These are phyloP conservation scores for Dryocosmus kuriphilus DNA, from an alignment of 2,888 invertebrate species.

Conservation along the genomic window DNA sequence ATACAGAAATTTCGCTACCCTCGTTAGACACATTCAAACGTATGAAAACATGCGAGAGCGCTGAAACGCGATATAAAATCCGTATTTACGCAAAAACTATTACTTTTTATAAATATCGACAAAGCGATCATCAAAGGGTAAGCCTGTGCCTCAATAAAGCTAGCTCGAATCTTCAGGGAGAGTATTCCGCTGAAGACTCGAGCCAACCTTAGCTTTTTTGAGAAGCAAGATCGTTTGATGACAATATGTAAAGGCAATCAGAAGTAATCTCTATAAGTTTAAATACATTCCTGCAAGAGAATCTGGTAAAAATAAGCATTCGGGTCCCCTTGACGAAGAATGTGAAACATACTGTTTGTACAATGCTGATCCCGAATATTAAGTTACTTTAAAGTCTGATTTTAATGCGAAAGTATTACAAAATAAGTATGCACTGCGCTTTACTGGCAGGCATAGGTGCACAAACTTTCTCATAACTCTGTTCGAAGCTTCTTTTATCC, in stretches of 20 bases:
- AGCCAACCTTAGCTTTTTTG: constrained; percentile 42
- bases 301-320: constrained; percentile 52
- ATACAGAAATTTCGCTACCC: constrained; percentile 35
- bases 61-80: neutral
- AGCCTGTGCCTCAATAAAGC: neutral
- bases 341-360: constrained; percentile 33
- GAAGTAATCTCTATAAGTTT: constrained; percentile 59
- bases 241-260: constrained; percentile 50
- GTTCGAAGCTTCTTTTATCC: neutral
- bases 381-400: constrained; percentile 39
- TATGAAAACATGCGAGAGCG: constrained; percentile 28
- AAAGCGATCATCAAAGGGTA: neutral
- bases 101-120: constrained; percentile 12
- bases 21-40: constrained; percentile 38
- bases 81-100: constrained; percentile 18
- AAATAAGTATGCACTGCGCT: constrained; percentile 11
- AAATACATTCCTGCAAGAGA: constrained; percentile 66
- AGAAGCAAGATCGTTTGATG: constrained; percentile 55
- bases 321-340: constrained; percentile 2
- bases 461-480: constrained; percentile 27
- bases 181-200: neutral
- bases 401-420: constrained; percentile 34
- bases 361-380: constrained; percentile 31
- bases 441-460: constrained; percentile 30
- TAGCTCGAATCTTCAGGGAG: neutral